A percentile compares a stretch with the other conserved stretches of the same genome.
phyloP scores from a whole-genome alignment of 2,113 vertebrate genomes.

The Pholis gunnellus region DNA sequence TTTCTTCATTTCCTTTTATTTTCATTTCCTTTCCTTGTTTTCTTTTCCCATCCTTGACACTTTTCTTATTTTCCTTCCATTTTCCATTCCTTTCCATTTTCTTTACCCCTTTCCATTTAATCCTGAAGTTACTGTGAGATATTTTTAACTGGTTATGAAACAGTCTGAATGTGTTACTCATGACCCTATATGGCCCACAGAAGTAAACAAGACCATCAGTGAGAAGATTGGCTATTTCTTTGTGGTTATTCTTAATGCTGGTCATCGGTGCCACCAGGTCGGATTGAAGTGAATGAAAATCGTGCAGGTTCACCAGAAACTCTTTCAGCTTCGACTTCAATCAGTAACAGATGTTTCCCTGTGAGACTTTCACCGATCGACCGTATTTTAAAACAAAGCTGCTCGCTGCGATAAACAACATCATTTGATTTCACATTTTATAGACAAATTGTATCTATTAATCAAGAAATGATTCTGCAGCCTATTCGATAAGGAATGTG shows the following conservation, averaged over 20 bases:
- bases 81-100: neutral
- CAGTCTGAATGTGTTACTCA: neutral
- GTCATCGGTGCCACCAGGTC: too few relatives aligned
- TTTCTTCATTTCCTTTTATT: neutral
- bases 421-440: neutral
- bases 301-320: too few relatives aligned
- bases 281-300: too few relatives aligned
- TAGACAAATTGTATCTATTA: too few relatives aligned
- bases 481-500: neutral
- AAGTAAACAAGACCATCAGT: neutral
- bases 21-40: neutral
- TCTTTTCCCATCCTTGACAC: neutral
- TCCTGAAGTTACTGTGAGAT: neutral
- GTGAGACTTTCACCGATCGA: neutral
- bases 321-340: neutral
- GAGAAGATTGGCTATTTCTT: too few relatives aligned
- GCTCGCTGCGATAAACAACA: neutral
- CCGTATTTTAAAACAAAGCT: neutral
- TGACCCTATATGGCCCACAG: neutral
- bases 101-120: neutral
- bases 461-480: too few relatives aligned
- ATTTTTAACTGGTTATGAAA: neutral
- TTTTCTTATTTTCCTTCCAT: too few relatives aligned
- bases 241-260: neutral
- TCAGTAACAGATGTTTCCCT: neutral